Evolutionary conservation across 2,888 invertebrate species (phyloP), one percentile per base, ranked within the genome.

Genomic region (Diloba caeruleocephala): DNA sequence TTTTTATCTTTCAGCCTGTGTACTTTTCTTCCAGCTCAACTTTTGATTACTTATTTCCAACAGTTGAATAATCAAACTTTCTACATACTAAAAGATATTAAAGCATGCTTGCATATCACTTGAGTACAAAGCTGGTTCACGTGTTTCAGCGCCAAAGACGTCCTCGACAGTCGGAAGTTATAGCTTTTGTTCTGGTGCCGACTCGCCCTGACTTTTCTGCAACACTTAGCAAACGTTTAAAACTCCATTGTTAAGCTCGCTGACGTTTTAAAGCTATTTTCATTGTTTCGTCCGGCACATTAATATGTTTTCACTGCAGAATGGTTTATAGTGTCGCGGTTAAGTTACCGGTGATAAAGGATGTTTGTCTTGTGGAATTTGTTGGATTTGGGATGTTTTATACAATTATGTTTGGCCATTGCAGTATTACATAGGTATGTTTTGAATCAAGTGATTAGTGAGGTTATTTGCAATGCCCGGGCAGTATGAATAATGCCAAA

Each of bases 201-300:
- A n/a, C n/a, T n/a, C 17, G 76, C 67, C 67, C 66, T 76, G 84
- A 85, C 84, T 88, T 87, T 84, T 84, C 84, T 81, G 79, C 80
- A 76, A 85, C 85, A 88, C 88, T 90, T 86, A 84, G 78, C 83
- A 80, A 85, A 81, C 84, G 83, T 84, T 88, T 89, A 83, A 84
- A 71, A 81, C 78, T 76, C 81, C 63, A 84, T 89, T 88, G 87
- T 89, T 81, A 72, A 74, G 72, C 74, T 51, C 58, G 72, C 75
- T 84, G 84, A 85, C 82, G 75, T 77, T 86, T 83, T 76, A 79
- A 81, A 82, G 78, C 64, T 64, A 61, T 74, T 82, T 79, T 77
- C 79, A 82, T 84, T 84, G 82, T 86, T 78, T 61, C 53, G 52
- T 57, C 56, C 44, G 54, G 52, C 42, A 72, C 68, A 75, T 73